These are phyloP conservation scores for Cheirogaleus major DNA, from an alignment of 2,797 vertebrate genomes.

Conservation along the genomic window DNA sequence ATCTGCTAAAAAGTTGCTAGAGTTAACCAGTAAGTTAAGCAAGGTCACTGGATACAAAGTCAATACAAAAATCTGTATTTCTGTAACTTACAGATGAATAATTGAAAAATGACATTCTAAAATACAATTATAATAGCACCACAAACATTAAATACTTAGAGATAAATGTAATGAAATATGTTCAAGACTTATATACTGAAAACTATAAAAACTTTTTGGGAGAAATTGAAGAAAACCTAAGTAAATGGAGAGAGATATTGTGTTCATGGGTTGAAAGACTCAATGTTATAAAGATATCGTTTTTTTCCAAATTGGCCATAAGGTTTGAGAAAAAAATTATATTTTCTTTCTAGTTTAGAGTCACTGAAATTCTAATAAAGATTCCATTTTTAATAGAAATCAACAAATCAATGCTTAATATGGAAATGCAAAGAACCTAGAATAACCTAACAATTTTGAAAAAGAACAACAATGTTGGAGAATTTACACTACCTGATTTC, in stretches of 20 bases:
- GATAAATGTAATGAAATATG: not conserved
- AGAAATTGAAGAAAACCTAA: not conserved
- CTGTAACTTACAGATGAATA: not conserved
- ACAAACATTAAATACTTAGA: not conserved
- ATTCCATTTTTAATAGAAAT: not conserved
- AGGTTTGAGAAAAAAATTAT: too few species aligned
- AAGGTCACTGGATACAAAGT: not conserved
- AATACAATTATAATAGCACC: not conserved
- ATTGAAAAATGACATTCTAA: not conserved
- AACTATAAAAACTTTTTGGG: not conserved
- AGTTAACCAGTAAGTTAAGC: not conserved
- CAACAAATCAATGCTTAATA: not conserved
- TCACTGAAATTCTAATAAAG: not conserved
- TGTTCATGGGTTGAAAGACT: not conserved
- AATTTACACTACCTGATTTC: not conserved
- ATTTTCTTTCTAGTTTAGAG: not conserved
- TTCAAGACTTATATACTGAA: not conserved
- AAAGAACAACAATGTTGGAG: not conserved
- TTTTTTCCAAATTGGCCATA: not conserved
- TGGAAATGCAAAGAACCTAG: not conserved
- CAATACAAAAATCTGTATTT: not conserved
- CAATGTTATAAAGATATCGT: not conserved
- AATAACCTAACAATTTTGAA: not conserved
- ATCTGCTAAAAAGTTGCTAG: not conserved
- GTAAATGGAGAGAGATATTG: not conserved